Conservation (phyloP, 2,797 vertebrate genomes). For the Sebastes hubbsi region DNA sequence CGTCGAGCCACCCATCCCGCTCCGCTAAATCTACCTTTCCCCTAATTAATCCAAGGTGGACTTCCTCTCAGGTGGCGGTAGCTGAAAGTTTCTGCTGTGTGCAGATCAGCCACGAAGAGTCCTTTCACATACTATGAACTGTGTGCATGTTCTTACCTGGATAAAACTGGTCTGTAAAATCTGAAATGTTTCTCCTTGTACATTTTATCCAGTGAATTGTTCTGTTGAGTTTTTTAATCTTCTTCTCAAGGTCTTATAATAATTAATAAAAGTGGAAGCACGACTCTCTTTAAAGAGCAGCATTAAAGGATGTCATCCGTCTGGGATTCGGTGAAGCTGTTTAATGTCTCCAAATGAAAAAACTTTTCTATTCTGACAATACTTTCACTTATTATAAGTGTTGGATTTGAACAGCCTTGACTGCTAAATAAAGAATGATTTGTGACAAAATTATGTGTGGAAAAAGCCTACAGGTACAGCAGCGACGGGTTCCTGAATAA, state of each 20-base stretch:
- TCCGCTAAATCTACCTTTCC: slow-evolving; percentile 32
- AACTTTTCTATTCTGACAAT: background rate
- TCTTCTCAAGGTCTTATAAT: background rate
- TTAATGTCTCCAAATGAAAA: background rate
- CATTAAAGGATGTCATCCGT: background rate
- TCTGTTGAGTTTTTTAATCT: background rate
- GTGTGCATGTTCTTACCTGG: background rate
- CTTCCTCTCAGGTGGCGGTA: slow-evolving; percentile 46
- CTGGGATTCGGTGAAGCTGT: background rate
- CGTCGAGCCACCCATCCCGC: slow-evolving; percentile 3
- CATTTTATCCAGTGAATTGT: background rate
- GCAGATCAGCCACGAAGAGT: background rate
- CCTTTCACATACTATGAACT: background rate
- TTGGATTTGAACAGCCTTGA: background rate
- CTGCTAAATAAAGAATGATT: background rate
- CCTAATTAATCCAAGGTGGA: slow-evolving; percentile 66
- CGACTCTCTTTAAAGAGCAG: background rate
- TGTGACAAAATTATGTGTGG: background rate
- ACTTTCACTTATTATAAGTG: background rate
- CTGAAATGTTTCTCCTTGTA: background rate
- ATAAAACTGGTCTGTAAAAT: background rate
- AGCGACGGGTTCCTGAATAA: background rate
- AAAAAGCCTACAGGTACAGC: background rate
- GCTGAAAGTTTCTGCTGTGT: slow-evolving; percentile 38
- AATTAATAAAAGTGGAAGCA: background rate